Base-by-base conservation (phyloP, 1,140 invertebrate species). In the Cherax destructor region DNA sequence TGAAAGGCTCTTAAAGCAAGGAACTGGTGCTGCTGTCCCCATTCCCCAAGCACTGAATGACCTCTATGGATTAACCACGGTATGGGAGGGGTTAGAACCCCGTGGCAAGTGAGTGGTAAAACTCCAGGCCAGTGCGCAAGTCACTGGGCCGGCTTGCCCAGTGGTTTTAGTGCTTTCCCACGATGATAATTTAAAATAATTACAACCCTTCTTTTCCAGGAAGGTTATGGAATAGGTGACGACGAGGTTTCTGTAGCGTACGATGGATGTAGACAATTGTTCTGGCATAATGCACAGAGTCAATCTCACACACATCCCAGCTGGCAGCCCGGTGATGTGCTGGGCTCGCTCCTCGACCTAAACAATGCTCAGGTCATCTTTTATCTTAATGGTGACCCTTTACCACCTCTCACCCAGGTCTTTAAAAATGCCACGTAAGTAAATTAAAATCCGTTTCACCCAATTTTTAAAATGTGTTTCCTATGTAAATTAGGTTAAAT, bases 191-290 rank as follows among this genome's bases (percentile, higher is more conserved):
- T 9, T 59, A 59, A 9, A 59, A 16, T 3, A 59, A 3, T 10
- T 59, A 59, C 16, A 78, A 89, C 61, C 69, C 4, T 65, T 69
- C 2, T 9, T 49, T 49, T 94, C 1, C 91, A 98, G 97, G 98
- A 99, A 94, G 98, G 98, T 4, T 98, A 97, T 95, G 98, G 98
- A n/a, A 99, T 99, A 92, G 98, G 98, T 56, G 98, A 99, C 94
- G 98, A 99, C 95, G 96, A 97, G 93, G 98, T 96, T 95, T 98
- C 98, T 1, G 95, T 99, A 92, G 97, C 98, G 1, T 99, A 98
- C 94, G 98, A 99, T 95, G 98, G 98, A 0, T 99, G 98, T 95
- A 95, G 98, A 61, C 96, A 97, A 94, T 95, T 98, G 65, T 96
- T 99, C 86, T 99, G 98, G 98, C 95, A 95, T 92, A 95, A 95